A percentile compares a stretch with the other conserved stretches of the same genome.
These are phyloP conservation scores for Scaptodrosophila lebanonensis DNA, from an alignment of 1,140 invertebrate genomes.

Conservation along the genomic window DNA sequence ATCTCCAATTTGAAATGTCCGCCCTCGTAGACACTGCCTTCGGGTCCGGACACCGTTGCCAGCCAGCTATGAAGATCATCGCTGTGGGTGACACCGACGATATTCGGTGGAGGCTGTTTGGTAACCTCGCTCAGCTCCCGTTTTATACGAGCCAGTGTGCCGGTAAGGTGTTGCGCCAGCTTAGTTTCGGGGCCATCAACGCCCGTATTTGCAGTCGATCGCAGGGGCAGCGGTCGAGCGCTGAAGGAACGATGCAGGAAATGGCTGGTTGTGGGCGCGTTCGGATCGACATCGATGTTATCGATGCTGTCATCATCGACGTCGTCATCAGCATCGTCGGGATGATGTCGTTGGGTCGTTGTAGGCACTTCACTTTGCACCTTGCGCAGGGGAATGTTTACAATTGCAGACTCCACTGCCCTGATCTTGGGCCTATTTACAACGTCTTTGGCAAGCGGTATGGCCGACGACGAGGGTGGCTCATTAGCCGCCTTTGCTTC, in stretches of 20 bases:
- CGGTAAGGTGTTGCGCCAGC: neutral
- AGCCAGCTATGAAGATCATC: conserved; percentile 46
- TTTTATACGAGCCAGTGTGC: conserved; percentile 25
- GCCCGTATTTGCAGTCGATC: neutral
- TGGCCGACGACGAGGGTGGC: too few relatives aligned
- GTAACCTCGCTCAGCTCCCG: conserved; percentile 39
- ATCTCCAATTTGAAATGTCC: conserved; percentile 50
- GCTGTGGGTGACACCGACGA: conserved; percentile 23
- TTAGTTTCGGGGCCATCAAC: neutral
- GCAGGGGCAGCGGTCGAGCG: too few relatives aligned
- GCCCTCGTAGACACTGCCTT: conserved; percentile 43
- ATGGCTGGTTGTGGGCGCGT: conserved; percentile 25
- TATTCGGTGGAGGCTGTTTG: conserved; percentile 52
- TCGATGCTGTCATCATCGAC: neutral
- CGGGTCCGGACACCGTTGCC: conserved; percentile 35
- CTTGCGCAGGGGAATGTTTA: too few relatives aligned
- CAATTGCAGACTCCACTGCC: too few relatives aligned
- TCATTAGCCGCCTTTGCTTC: too few relatives aligned
- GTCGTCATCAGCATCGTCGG: neutral
- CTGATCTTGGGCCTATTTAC: too few relatives aligned
- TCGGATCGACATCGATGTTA: conserved; percentile 1
- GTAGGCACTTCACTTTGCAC: too few relatives aligned
- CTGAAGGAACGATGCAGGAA: too few relatives aligned
- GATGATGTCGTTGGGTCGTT: too few relatives aligned
- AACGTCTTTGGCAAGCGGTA: too few relatives aligned